Conservation (phyloP, 2,888 invertebrate species). For the Phengaris alcon region DNA sequence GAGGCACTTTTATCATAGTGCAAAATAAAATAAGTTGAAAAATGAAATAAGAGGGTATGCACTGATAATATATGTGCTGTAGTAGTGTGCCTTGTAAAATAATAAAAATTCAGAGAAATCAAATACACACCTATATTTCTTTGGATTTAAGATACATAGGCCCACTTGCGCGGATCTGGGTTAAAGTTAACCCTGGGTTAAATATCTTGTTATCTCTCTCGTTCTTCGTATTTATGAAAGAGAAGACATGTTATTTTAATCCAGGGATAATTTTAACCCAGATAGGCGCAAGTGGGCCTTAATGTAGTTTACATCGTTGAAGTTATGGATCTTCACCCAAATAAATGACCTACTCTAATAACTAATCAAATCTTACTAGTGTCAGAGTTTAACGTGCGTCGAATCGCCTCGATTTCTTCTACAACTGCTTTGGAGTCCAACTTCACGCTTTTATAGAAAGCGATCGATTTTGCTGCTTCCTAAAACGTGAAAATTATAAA, state of each 20-base stretch:
- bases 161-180: too few species aligned
- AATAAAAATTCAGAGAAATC: too few species aligned
- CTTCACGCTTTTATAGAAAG: slow-evolving; percentile 27
- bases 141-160: too few species aligned
- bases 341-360: too few species aligned
- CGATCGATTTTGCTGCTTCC: slow-evolving; percentile 28
- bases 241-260: too few species aligned
- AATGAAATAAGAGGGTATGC: neutral
- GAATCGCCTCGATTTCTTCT: neutral
- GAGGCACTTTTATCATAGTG: neutral
- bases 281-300: too few species aligned
- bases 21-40: neutral
- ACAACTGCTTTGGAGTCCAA: slow-evolving; percentile 17
- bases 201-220: too few species aligned
- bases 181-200: too few species aligned
- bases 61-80: neutral
- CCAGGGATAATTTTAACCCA: too few species aligned
- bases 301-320: neutral
- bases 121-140: too few species aligned
- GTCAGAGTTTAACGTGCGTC: neutral
- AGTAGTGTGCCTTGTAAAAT: too few species aligned
- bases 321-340: neutral
- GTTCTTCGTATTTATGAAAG: too few species aligned
- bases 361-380: neutral
- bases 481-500: neutral